A percentile compares a stretch with the other conserved stretches of the same genome.
phyloP scores from a whole-genome alignment of 92 coral and sea anemone genomes.

The Porites lobata region DNA sequence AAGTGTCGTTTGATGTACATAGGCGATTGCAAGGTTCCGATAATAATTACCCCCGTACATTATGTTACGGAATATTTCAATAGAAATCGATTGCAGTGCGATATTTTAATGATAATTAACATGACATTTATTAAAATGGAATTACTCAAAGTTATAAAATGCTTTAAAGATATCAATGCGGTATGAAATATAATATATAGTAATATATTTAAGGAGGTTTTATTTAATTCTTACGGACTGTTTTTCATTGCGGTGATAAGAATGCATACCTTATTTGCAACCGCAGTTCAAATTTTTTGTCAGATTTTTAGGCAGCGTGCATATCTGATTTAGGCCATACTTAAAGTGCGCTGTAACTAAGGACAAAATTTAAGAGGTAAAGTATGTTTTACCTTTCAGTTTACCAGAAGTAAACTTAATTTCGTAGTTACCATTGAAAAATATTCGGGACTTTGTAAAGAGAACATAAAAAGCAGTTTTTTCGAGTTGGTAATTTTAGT shows the following conservation, averaged over 20 bases:
- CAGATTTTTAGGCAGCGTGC: too few species aligned
- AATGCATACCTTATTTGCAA: background rate
- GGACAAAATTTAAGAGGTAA: too few species aligned
- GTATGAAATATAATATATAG: background rate
- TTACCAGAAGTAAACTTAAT: too few species aligned
- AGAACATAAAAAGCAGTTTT: too few species aligned
- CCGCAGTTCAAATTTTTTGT: background rate
- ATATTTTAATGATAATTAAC: background rate
- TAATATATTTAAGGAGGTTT: constrained; percentile 17
- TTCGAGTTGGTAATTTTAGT: too few species aligned
- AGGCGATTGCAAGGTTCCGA: background rate
- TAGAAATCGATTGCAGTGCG: background rate
- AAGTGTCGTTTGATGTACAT: background rate
- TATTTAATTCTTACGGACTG: background rate
- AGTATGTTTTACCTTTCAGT: too few species aligned
- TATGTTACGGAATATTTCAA: constrained; percentile 24
- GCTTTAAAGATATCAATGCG: background rate
- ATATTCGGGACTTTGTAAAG: too few species aligned
- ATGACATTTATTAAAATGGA: background rate
- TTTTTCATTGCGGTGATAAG: background rate
- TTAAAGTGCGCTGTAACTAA: too few species aligned
- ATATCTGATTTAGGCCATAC: too few species aligned
- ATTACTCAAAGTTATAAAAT: background rate
- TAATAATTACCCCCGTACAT: background rate
- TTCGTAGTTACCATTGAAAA: too few species aligned